Evolutionary conservation across 2,797 vertebrate genomes (phyloP), one percentile per base, ranked within the genome.

Genomic region (Streptopelia turtur): DNA sequence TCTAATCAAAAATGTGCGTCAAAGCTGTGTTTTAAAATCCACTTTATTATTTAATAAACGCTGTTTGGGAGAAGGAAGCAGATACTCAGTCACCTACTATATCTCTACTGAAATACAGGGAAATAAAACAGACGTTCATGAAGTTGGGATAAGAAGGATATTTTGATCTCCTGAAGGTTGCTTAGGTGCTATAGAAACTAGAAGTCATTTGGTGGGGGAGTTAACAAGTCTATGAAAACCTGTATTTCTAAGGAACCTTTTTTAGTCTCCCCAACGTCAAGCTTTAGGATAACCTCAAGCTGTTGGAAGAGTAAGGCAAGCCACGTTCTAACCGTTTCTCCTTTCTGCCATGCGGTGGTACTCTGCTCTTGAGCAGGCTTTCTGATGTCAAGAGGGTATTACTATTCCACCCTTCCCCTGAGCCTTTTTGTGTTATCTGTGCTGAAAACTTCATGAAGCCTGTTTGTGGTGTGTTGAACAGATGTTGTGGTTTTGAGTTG

Each of bases 31-130:
- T 97, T 93, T 87, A 92, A 91, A 94, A 53, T 14, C 3, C 31
- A 64, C 4, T 82, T 81, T 31, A 75, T 91, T 95, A 79, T 93
- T 94, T 93, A 95, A 91, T 95, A 91, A 95, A 97, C 57, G 71
- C 53, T 95, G 13, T 45, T 69, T 93, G 81, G 71, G 60, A 93
- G 70, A 74, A 91, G 78, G 75, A 59, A 27, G 22, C 52, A 76
- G 87, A 59, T 95, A 71, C 6, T 92, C 18, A 21, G 18, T 91
- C 53, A 90, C 30, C 70, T 93, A 4, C 63, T 91, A 3, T 92
- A 63, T 95, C 76, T 74, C 66, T 96, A 53, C 86, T 88, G 68
- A 89, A 90, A 83, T 75, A 83, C 10, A 13, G 28, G 31, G 66
- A 84, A 97, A 94, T 89, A 94, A 96, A 89, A 84, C n/a, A 12